A percentile compares a stretch with the other conserved stretches of the same genome.
phyloP scores from a whole-genome alignment of 2,888 invertebrate species.

The Pelosia muscerda region DNA sequence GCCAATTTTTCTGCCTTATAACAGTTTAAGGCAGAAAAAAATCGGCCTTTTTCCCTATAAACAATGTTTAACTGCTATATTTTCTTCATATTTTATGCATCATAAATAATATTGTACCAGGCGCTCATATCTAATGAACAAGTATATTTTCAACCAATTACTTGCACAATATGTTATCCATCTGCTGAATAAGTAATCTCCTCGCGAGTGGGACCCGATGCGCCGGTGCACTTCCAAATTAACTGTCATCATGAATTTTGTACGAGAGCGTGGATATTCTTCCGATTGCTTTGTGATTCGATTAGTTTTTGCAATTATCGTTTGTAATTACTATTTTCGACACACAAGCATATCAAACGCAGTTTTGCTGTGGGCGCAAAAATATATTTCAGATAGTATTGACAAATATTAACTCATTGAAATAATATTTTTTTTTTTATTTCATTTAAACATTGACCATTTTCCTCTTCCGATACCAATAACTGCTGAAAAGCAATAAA shows the following conservation, averaged over 20 bases:
- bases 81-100: neutral
- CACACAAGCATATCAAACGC: neutral
- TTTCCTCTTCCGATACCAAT: neutral
- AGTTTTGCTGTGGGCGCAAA: constrained; percentile 15
- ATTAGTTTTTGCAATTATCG: constrained; percentile 79
- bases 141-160: constrained; percentile 79
- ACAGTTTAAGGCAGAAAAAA: too few species aligned
- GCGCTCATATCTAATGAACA: constrained; percentile 62
- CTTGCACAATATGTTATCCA: constrained; percentile 80
- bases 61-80: neutral
- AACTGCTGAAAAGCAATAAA: neutral
- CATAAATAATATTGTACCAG: constrained; percentile 54
- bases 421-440: neutral
- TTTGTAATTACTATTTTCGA: constrained; percentile 57
- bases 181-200: constrained; percentile 82
- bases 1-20: too few species aligned
- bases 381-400: neutral
- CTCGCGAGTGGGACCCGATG: constrained; percentile 52
- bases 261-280: constrained; percentile 69
- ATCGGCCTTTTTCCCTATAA: too few species aligned
- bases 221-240: constrained; percentile 81
- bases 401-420: neutral
- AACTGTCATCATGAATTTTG: constrained; percentile 83
- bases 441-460: neutral
- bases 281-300: constrained; percentile 82